These are phyloP conservation scores for Balaeniceps rex DNA, from an alignment of 2,113 vertebrate genomes.

Conservation along the genomic window DNA sequence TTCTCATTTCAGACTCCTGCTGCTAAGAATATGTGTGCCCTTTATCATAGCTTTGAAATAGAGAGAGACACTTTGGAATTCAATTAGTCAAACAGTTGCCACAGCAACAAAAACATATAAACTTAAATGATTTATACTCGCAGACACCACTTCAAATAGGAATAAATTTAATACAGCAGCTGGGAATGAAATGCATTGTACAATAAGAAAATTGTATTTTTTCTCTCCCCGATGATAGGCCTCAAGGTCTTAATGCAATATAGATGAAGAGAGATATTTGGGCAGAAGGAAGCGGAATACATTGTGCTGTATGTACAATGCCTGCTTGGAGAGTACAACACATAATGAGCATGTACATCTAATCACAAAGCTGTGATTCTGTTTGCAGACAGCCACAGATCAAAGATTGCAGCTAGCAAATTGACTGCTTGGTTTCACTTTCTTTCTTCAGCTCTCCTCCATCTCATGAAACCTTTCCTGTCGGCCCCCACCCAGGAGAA, in stretches of 20 bases:
- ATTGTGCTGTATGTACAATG: constrained; percentile 25
- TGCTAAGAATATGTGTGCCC: constrained; percentile 27
- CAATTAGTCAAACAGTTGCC: constrained; percentile 77
- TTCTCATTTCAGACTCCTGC: constrained; percentile 1
- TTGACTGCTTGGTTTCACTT: constrained; percentile 42
- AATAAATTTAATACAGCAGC: constrained; percentile 75
- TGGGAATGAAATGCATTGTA: constrained; percentile 73
- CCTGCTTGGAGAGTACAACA: constrained; percentile 5
- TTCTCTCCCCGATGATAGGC: constrained; percentile 43
- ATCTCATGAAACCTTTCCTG: neutral
- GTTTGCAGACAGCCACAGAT: constrained; percentile 29
- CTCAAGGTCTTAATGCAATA: constrained; percentile 55
- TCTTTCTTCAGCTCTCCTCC: neutral
- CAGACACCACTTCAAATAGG: constrained; percentile 72
- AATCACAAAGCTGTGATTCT: constrained; percentile 26
- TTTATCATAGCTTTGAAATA: constrained; percentile 68
- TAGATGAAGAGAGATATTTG: constrained; percentile 51
- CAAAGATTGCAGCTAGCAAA: constrained; percentile 36
- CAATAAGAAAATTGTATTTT: constrained; percentile 71
- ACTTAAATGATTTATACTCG: constrained; percentile 76
- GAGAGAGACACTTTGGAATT: constrained; percentile 73
- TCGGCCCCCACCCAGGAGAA: neutral
- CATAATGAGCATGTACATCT: constrained; percentile 37
- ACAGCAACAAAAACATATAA: constrained; percentile 75
- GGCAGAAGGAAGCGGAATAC: neutral